Evolutionary conservation across 2,888 invertebrate genomes (phyloP).

Genomic region (Polyommatus iphigenia): DNA sequence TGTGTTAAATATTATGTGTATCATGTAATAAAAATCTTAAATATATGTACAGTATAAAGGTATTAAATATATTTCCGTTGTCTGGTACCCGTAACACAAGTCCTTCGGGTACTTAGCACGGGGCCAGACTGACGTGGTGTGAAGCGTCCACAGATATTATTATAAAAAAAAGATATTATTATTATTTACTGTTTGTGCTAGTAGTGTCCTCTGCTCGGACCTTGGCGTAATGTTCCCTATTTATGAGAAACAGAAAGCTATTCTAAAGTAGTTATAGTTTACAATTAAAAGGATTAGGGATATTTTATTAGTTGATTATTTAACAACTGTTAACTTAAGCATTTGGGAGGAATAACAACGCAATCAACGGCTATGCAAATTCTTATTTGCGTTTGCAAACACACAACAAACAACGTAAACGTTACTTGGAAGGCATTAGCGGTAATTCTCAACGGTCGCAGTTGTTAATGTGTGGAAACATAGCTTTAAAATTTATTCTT

Average conservation of each 20-base stretch:
- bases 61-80: too few species aligned
- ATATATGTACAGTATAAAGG: too few species aligned
- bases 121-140: too few species aligned
- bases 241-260: too few species aligned
- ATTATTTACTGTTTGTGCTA: neutral
- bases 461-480: neutral
- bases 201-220: too few species aligned
- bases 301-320: neutral
- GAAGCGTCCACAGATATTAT: too few species aligned
- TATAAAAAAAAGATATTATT: too few species aligned
- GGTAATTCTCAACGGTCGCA: neutral
- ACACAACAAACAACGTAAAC: neutral
- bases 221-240: neutral
- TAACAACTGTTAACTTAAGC: neutral
- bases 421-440: neutral
- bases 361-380: slow-evolving; percentile 1
- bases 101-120: too few species aligned
- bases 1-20: too few species aligned
- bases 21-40: too few species aligned
- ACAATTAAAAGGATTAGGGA: neutral
- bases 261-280: neutral
- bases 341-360: neutral
- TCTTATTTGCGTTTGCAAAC: neutral
- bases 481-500: neutral
- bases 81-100: too few species aligned